phyloP scores from a whole-genome alignment of 2,797 vertebrate species.

The Pangasius krempfi region DNA sequence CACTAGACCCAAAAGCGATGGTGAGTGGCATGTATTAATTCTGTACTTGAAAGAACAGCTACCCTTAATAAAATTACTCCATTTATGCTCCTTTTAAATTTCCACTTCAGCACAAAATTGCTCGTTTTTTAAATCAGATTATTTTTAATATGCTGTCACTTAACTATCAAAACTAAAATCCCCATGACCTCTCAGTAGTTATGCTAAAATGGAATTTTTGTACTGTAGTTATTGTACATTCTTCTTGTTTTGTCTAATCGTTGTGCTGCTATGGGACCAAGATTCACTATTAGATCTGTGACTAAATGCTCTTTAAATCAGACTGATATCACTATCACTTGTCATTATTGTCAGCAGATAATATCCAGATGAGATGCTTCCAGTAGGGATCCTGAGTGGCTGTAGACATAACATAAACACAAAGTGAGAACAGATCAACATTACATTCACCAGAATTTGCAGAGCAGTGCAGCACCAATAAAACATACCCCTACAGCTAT shows the following conservation, averaged over 20 bases:
- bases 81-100: neutral
- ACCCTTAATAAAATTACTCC: neutral
- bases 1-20: neutral
- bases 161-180: neutral
- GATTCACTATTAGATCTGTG: neutral
- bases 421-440: slow-evolving; percentile 17
- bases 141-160: neutral
- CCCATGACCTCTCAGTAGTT: neutral
- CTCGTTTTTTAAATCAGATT: neutral
- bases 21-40: neutral
- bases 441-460: slow-evolving; percentile 17
- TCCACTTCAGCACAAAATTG: neutral
- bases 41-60: neutral
- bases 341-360: slow-evolving; percentile 14
- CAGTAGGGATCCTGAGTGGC: slow-evolving; percentile 4
- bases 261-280: neutral
- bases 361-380: slow-evolving; percentile 18
- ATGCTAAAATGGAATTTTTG: neutral
- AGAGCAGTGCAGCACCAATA: neutral
- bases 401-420: slow-evolving; percentile 28
- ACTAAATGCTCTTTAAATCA: neutral
- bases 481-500: slow-evolving; percentile 18
- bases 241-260: neutral
- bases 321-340: slow-evolving; percentile 20
- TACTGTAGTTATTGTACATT: neutral